Conservation (phyloP, 2,888 invertebrate species). For the Tetrapedia diversipes region DNA sequence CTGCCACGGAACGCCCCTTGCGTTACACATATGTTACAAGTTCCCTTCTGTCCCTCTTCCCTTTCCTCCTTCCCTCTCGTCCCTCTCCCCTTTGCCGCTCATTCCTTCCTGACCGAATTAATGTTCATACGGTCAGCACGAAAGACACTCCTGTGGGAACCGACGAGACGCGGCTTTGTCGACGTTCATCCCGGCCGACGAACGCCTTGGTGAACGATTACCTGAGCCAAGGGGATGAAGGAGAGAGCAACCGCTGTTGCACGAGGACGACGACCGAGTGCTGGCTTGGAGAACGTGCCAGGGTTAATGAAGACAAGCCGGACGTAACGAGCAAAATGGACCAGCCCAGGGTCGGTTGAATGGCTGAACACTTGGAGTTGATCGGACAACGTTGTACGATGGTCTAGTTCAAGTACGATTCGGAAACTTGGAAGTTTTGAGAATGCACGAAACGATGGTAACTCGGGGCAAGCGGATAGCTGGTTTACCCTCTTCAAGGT, state of each 20-base stretch:
- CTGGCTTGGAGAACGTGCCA: conserved; percentile 16
- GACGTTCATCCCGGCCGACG: conserved; percentile 37
- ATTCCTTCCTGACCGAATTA: conserved; percentile 69
- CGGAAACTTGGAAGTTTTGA: neutral
- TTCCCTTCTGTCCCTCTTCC: conserved; percentile 59
- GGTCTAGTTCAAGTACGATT: neutral
- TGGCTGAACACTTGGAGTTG: neutral
- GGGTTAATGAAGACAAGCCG: neutral
- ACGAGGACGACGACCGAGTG: neutral
- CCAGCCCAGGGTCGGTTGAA: neutral
- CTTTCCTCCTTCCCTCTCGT: conserved; percentile 49
- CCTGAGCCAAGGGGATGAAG: neutral
- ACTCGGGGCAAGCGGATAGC: neutral
- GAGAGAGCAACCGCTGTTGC: neutral
- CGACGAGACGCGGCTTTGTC: conserved; percentile 48
- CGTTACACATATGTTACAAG: conserved; percentile 82
- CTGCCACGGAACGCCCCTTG: conserved; percentile 82
- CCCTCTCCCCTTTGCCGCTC: conserved; percentile 56
- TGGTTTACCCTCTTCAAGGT: neutral
- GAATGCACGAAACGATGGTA: neutral
- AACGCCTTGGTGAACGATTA: conserved; percentile 26
- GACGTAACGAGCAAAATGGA: conserved; percentile 11
- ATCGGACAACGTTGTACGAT: neutral
- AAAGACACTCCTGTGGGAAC: conserved; percentile 72
- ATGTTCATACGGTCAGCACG: conserved; percentile 67